phyloP scores from a whole-genome alignment of 2,113 vertebrate genomes.

The Jacana jacana region DNA sequence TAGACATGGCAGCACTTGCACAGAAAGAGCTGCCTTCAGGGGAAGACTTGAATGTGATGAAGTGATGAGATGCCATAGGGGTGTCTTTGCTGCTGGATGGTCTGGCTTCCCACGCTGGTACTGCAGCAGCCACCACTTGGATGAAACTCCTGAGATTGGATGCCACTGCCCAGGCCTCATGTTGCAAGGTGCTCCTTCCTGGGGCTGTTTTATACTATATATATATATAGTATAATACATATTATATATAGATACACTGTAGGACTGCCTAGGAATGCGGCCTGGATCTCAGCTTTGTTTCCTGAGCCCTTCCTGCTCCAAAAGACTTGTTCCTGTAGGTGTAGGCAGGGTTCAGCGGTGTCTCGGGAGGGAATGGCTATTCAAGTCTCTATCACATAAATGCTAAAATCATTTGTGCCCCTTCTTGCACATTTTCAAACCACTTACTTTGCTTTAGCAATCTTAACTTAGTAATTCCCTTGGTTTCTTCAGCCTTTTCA shows the following conservation, averaged over 20 bases:
- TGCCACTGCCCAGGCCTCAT: neutral
- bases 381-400: neutral
- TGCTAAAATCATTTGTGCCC: neutral
- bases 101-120: neutral
- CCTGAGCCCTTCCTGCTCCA: neutral
- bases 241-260: neutral
- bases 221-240: too few species aligned
- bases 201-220: neutral
- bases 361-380: neutral
- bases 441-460: neutral
- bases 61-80: neutral
- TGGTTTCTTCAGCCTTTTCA: neutral
- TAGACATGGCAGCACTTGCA: neutral
- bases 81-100: neutral
- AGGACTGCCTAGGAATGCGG: neutral
- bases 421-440: neutral
- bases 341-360: neutral
- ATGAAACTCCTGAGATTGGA: neutral
- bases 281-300: neutral
- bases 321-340: neutral
- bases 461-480: neutral
- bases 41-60: neutral
- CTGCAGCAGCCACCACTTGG: neutral
- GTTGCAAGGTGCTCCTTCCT: neutral
- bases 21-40: neutral